A percentile compares a stretch with the other conserved stretches of the same genome.
These are phyloP conservation scores for Coreoperca whiteheadi DNA, from an alignment of 2,113 vertebrate genomes.

Conservation along the genomic window DNA sequence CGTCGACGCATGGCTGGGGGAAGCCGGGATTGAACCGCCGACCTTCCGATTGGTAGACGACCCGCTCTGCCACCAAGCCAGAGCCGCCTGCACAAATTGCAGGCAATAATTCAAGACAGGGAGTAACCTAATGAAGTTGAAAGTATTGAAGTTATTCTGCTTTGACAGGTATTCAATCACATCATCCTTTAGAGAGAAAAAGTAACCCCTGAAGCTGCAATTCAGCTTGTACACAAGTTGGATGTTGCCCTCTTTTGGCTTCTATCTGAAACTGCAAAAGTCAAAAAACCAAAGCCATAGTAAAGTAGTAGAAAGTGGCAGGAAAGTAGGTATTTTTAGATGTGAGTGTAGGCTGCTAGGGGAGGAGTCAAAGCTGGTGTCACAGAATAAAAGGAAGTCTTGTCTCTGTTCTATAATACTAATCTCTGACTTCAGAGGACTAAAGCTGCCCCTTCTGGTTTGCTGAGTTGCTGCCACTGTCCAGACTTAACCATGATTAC, in stretches of 20 bases:
- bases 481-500: conserved; percentile 58
- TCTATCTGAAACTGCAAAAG: background rate
- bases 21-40: no score
- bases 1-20: no score
- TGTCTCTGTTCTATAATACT: background rate
- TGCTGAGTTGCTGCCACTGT: conserved; percentile 38
- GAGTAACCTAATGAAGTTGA: background rate
- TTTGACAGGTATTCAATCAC: background rate
- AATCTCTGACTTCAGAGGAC: conserved; percentile 20
- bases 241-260: conserved; percentile 66
- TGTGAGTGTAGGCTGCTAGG: background rate
- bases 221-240: background rate
- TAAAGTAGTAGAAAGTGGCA: background rate
- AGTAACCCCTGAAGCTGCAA: background rate
- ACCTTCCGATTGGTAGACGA: no score
- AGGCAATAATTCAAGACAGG: background rate
- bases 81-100: no score
- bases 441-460: conserved; percentile 22
- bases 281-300: background rate
- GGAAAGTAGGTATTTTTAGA: background rate
- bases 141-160: background rate
- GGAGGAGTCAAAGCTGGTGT: background rate
- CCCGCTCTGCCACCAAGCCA: no score
- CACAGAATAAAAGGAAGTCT: conserved; percentile 12
- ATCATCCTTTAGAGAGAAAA: background rate